Evolutionary conservation across 2,113 vertebrate genomes (phyloP).

Genomic region (Pavo muticus): DNA sequence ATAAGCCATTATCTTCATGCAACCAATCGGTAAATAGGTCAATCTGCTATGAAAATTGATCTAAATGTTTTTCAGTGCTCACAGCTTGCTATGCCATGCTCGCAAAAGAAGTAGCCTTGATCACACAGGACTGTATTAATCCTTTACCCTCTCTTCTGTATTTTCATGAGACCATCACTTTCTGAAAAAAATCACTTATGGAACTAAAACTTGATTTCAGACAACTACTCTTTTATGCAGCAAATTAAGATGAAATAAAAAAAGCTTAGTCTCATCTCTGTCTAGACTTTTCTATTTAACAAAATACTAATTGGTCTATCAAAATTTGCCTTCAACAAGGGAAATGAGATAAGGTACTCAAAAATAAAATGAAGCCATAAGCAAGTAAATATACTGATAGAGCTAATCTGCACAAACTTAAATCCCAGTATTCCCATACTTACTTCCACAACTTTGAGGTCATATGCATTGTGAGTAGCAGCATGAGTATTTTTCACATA

Average conservation of each 20-base stretch:
- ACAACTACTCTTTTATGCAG: background rate
- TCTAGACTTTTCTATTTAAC: background rate
- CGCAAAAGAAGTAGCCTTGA: background rate
- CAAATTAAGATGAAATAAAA: conserved; percentile 13
- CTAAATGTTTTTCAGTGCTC: background rate
- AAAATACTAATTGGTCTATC: background rate
- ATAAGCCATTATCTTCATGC: background rate
- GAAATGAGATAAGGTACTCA: background rate
- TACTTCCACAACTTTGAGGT: conserved; percentile 93
- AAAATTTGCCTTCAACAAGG: background rate
- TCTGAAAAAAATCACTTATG: background rate
- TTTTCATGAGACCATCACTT: background rate
- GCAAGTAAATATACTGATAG: background rate
- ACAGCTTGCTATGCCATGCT: background rate
- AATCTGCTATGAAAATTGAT: background rate
- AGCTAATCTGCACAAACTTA: background rate
- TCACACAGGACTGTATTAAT: background rate
- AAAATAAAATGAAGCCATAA: background rate
- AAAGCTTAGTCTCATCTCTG: background rate
- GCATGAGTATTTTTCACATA: conserved; percentile 98
- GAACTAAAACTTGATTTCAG: background rate
- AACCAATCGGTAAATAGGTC: background rate
- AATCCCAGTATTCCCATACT: conserved; percentile 44
- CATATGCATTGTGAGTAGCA: conserved; percentile 94
- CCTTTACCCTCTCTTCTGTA: background rate